A percentile compares a stretch with the other conserved stretches of the same genome.
phyloP scores from a whole-genome alignment of 2,113 vertebrate genomes.

The Hyperopisus bebe region DNA sequence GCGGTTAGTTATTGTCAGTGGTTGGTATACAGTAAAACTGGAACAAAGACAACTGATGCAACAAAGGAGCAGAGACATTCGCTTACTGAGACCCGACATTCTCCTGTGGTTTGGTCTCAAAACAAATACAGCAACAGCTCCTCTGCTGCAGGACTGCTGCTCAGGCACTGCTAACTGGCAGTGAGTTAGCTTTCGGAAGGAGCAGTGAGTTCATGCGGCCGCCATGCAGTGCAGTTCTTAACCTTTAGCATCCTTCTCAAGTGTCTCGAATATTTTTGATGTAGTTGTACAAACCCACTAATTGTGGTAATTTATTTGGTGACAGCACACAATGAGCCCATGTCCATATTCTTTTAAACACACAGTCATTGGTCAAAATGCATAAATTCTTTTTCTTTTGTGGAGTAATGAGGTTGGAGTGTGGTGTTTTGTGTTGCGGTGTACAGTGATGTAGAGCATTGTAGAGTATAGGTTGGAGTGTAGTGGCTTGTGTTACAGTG shows the following conservation, averaged over 20 bases:
- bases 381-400: not conserved
- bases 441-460: not conserved
- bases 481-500: not conserved
- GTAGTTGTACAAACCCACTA: not conserved
- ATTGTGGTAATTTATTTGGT: not conserved
- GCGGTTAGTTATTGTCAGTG: not conserved
- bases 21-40: not conserved
- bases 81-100: not conserved
- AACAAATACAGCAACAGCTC: not conserved
- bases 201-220: not conserved
- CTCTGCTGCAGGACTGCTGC: not conserved
- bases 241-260: not conserved
- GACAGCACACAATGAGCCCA: not conserved
- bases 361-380: not conserved
- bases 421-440: not conserved
- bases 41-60: not conserved
- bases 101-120: not conserved
- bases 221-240: not conserved
- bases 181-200: not conserved
- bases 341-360: not conserved
- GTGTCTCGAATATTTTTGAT: not conserved
- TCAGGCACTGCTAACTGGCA: not conserved
- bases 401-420: not conserved
- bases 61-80: not conserved
- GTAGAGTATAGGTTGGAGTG: not conserved